Evolutionary conservation across 2,113 vertebrate species (phyloP).

Genomic region (Tinamus guttatus): DNA sequence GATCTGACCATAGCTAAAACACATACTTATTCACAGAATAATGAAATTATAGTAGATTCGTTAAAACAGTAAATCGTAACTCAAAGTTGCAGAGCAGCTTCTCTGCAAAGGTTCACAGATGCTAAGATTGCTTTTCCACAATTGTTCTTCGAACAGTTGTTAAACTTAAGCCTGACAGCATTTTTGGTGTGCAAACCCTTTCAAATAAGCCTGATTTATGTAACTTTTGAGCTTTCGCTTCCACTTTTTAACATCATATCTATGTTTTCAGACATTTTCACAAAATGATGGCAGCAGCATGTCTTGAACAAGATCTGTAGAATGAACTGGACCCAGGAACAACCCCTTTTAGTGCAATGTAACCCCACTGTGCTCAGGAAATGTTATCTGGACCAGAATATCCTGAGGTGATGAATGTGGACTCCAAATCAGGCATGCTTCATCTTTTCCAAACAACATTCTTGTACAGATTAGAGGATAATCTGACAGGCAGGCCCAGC

Average conservation of each 20-base stretch:
- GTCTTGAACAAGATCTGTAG: neutral
- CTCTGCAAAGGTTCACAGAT: neutral
- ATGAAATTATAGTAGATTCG: neutral
- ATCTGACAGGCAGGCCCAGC: conserved; percentile 70
- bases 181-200: neutral
- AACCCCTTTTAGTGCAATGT: conserved; percentile 17
- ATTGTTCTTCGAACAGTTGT: neutral
- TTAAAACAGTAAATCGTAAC: neutral
- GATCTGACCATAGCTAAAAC: neutral
- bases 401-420: conserved; percentile 51
- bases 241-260: conserved; percentile 2
- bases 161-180: neutral
- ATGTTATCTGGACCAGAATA: conserved; percentile 52
- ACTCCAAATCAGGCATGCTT: conserved; percentile 71
- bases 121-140: neutral
- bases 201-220: neutral
- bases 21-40: neutral
- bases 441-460: conserved; percentile 82
- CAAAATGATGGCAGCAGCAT: neutral
- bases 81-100: neutral
- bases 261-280: conserved; percentile 45
- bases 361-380: neutral
- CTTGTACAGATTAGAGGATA: conserved; percentile 83
- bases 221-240: conserved; percentile 19
- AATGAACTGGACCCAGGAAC: conserved; percentile 17